Evolutionary conservation across 2,797 vertebrate species (phyloP).

Genomic region (Spinibarbus caldwelli): DNA sequence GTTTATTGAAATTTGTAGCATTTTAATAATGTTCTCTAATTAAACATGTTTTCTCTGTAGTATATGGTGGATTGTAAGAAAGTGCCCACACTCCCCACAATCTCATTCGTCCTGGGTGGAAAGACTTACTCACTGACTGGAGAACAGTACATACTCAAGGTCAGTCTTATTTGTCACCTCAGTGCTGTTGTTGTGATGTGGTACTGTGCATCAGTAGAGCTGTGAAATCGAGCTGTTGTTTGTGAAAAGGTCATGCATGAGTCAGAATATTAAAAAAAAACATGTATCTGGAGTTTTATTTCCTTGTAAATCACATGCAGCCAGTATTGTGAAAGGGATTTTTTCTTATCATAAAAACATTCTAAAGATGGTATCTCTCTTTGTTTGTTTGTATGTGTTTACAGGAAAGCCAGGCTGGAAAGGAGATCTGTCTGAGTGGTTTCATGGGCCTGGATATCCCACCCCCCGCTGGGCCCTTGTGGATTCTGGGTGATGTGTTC

Average conservation of each 20-base stretch:
- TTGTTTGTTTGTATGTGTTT: not conserved
- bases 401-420: constrained; percentile 81
- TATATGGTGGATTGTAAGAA: constrained; percentile 91
- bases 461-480: constrained; percentile 89
- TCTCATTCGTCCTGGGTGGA: constrained; percentile 82
- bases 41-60: constrained; percentile 73
- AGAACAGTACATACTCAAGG: constrained; percentile 91
- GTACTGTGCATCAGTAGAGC: not conserved
- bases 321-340: not conserved
- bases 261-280: not conserved
- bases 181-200: not conserved
- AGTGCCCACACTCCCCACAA: constrained; percentile 81
- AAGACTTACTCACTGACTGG: constrained; percentile 79
- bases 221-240: constrained; percentile 2
- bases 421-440: constrained; percentile 90
- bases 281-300: constrained; percentile 1
- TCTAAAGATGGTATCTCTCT: not conserved
- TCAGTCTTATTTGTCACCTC: constrained; percentile 70
- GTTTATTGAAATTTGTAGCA: not conserved
- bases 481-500: constrained; percentile 98
- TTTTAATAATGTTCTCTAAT: not conserved
- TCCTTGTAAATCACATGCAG: constrained; percentile 7
- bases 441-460: constrained; percentile 97
- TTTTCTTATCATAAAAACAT: no score
- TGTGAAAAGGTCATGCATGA: not conserved